phyloP scores from a whole-genome alignment of 2,113 vertebrate genomes.

The Cettia cetti region DNA sequence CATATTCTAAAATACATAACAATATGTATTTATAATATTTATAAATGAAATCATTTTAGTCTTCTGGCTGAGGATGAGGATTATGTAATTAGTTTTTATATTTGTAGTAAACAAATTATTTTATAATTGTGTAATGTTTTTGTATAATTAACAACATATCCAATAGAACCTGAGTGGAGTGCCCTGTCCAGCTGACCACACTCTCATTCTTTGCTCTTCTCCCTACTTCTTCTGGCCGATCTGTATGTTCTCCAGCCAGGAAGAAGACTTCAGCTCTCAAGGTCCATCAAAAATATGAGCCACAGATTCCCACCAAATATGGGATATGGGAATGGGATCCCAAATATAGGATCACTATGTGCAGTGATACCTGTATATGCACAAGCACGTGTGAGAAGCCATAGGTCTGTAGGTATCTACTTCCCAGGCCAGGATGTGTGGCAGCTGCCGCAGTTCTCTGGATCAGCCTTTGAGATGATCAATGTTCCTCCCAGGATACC shows the following conservation, averaged over 20 bases:
- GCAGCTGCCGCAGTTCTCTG: neutral
- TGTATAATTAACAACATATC: neutral
- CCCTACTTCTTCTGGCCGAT: neutral
- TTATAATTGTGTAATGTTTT: neutral
- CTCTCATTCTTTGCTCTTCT: neutral
- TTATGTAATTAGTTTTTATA: neutral
- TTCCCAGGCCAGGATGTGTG: neutral
- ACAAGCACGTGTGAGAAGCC: neutral
- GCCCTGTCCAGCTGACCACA: neutral
- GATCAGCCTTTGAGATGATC: neutral
- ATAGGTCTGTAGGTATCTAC: rapidly evolving
- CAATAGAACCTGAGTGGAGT: neutral
- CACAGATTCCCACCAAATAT: neutral
- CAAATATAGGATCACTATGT: neutral
- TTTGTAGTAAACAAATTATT: neutral
- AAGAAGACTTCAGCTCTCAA: neutral
- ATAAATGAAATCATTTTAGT: neutral
- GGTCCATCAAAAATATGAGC: neutral
- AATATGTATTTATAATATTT: neutral
- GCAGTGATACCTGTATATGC: neutral
- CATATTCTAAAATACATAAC: neutral
- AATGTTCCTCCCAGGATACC: neutral
- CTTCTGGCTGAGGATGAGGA: neutral
- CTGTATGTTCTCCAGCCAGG: neutral
- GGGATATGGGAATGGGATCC: neutral